Percentiles rank a stretch among this genome's conserved stretches.
Conservation (phyloP, 2,797 vertebrate genomes). For the Psittacula derbiana region DNA sequence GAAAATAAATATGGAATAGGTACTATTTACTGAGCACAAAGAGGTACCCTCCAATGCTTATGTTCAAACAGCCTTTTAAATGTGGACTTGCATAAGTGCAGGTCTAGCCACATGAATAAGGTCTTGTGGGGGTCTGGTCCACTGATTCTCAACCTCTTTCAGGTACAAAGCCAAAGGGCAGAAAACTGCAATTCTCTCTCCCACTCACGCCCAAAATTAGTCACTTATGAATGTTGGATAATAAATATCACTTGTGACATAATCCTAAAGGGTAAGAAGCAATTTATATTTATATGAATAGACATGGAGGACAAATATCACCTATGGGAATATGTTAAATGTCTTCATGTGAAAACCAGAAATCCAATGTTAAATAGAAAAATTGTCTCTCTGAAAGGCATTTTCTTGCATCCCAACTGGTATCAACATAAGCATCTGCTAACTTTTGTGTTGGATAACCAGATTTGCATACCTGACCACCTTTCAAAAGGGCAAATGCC, state of each 20-base stretch:
- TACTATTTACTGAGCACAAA: background rate
- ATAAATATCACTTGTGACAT: constrained; percentile 59
- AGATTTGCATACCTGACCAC: constrained; percentile 6
- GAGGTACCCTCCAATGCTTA: background rate
- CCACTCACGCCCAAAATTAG: background rate
- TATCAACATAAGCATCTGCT: constrained; percentile 8
- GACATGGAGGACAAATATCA: constrained; percentile 49
- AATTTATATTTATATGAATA: constrained; percentile 48
- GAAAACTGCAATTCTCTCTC: background rate
- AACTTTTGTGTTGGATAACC: constrained; percentile 11
- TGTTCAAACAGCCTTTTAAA: background rate
- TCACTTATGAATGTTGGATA: constrained; percentile 7
- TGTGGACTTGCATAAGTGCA: background rate
- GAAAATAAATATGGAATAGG: background rate
- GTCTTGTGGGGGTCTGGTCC: background rate
- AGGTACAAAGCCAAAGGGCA: background rate
- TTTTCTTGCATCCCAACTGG: background rate
- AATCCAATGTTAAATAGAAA: constrained; percentile 37
- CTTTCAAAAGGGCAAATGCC: constrained; percentile 34
- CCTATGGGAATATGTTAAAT: constrained; percentile 55
- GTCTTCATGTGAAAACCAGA: constrained; percentile 36
- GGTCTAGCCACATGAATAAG: background rate
- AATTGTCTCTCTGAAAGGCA: constrained; percentile 8
- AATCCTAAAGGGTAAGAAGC: constrained; percentile 64
- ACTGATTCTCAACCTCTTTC: background rate